phyloP scores from a whole-genome alignment of 1,140 invertebrate species.

The Dysdera silvatica region DNA sequence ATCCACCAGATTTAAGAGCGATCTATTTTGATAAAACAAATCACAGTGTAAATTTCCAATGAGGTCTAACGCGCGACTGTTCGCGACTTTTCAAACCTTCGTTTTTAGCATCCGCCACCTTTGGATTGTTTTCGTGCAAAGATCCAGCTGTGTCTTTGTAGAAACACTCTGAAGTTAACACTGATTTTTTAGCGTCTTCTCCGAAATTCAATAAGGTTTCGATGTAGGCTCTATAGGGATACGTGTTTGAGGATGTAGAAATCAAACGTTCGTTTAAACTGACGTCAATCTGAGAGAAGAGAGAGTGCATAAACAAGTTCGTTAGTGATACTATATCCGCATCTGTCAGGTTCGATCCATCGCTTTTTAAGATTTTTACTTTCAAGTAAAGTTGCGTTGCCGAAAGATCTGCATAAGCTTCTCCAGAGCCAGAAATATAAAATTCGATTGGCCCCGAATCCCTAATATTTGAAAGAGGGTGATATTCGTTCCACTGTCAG shows the following conservation, averaged over 20 bases:
- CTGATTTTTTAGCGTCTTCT: not conserved
- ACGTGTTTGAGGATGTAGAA: not conserved
- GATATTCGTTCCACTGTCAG: no score
- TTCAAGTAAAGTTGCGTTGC: not conserved
- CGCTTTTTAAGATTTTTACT: not conserved
- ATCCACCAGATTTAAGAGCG: constrained; percentile 5
- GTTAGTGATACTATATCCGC: no score
- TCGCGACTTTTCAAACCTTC: not conserved
- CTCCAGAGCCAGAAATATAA: no score
- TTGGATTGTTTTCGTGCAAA: not conserved
- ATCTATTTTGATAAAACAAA: constrained; percentile 2
- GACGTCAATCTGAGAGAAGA: no score
- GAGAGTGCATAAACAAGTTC: no score
- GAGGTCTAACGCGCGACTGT: not conserved
- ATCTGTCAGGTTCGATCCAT: no score
- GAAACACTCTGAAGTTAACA: constrained; percentile 1
- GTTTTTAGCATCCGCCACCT: not conserved
- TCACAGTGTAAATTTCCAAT: not conserved
- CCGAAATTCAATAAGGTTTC: constrained; percentile 11
- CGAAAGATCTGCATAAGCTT: no score
- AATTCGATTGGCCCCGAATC: no score
- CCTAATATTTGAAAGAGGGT: no score
- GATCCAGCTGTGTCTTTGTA: constrained; percentile 1
- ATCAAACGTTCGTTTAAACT: not conserved
- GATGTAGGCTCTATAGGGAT: constrained; percentile 4